Base-by-base conservation (phyloP, 2,888 invertebrate species). In the Clistopyga incitator region DNA sequence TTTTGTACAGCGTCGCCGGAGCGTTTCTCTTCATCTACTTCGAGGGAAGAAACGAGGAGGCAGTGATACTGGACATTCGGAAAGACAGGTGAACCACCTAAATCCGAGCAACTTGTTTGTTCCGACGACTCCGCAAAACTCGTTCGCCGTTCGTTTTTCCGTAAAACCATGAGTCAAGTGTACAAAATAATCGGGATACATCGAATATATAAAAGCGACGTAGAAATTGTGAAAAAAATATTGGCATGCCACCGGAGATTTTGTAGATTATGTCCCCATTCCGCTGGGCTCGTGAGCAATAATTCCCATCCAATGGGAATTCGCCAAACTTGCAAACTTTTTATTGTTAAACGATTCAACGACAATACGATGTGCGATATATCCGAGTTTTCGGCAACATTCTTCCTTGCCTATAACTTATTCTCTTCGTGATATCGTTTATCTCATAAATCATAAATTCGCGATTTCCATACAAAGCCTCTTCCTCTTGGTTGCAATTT, bases 1-100 rank as follows among this genome's bases (percentile, higher is more conserved):
- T 96, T 76, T 92, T 96, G 75, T 98, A 98, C 93, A 97, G 97
- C 89, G 94, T 97, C 81, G 95, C 97, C 42, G 98, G 98, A 38
- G 98, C 98, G 1, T 93, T 96, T 65, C 93, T 98, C 45, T 98
- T 98, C 92, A 95, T 95, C 89, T 94, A 96, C 74, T 94, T 98
- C 61, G 98, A 98, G 94, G 96, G 97, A 18, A 91, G 89, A 34
- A 89, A 93, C 81, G 95, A 95, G 88, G 90, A 90, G 20, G 87
- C 86, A 8, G 74, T 90, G 15, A 88, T 89, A 20, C 86, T 87
- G 0, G 90, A 92, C 68, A 92, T 93, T 59, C 88, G 89, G 20
- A 90, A 86, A 81, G 91, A 90, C 76, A 92, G 93, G 93, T 93
- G 84, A 18, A 64, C 1, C 64, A 8, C 20, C 64, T 11, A 20